Evolutionary conservation across 2,113 vertebrate species (phyloP), one percentile per base, ranked within the genome.

Genomic region (Australoheros scitulus): DNA sequence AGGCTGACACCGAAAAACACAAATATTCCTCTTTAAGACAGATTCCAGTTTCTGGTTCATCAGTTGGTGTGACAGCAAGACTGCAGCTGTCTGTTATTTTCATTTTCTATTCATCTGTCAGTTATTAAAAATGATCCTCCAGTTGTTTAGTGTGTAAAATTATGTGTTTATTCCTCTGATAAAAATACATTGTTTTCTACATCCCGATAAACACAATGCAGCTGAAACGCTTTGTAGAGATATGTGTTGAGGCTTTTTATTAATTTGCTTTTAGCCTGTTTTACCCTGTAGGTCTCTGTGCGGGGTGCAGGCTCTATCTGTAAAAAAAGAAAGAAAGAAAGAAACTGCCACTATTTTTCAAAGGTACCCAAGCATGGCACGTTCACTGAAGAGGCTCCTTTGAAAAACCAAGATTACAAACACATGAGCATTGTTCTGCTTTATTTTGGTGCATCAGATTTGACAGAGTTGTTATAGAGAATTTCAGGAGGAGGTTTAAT

Each of bases 1-100:
- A 15, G 77, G 74, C 57, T 79, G 80, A 70, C 58, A 63, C 32
- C 61, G 24, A 82, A 50, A 88, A 75, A 81, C 38, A 64, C 34
- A 72, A 80, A 0, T 34, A 55, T 72, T 9, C 47, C 26, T 24
- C 24, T 26, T 55, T 20, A 20, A 81, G 50, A 83, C 76, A 55
- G 47, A 64, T 41, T 74, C 4, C 15, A 77, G 3, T 26, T 4
- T 77, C 36, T 77, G 57, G 9, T 87, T 79, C 14, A 64, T 34
- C 50, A 75, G 43, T 47, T 63, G 20, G 14, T 79, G 47, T 32
- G n/a, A 72, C 47, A 76, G 70, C 18, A 47, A 17, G 10, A 20
- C 76, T 34, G 57, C 61, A 58, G 11, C 68, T 72, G 47, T 24
- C 26, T 72, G 47, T 55, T 52, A 72, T 55, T 52, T 55, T 72